Evolutionary conservation across 2,113 vertebrate species (phyloP), one percentile per base, ranked within the genome.

Genomic region (Opisthocomus hoazin): DNA sequence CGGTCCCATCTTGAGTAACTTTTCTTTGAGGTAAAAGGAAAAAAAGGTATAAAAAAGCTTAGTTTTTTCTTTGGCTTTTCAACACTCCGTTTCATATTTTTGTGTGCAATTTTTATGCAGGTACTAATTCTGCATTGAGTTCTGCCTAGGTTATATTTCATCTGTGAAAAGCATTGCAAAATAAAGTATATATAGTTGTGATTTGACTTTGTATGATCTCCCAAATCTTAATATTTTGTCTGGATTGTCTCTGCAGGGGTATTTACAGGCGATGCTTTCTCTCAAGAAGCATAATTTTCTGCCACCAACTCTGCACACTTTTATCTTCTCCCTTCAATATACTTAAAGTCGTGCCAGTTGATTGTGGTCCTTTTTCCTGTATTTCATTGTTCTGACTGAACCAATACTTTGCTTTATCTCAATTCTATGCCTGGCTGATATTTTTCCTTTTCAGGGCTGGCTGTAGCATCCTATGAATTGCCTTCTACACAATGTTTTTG

Each of bases 381-480:
- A 17, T 94, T 57, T 36, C 70, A 65, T 91, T 94, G 81, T 96
- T 91, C 74, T 85, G 23, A 36, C 84, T 76, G 77, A 91, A 87
- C 91, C 91, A 96, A 87, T 76, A 41, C 66, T 69, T 91, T 65
- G 45, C 61, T 94, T 91, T 89, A 68, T 93, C 92, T 88, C 56
- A 26, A 2, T 90, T 87, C 45, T 68, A 30, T 51, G 86, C 81
- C 86, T 61, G 58, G 65, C 66, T 85, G 86, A 75, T 81, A 57
- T 22, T 96, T 91, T 88, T 87, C 63, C 34, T 89, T 89, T 82
- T 68, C 77, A 73, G 74, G 46, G 70, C 80, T 94, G 92, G 69
- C 61, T 32, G n/a, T 50, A 84, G 73, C 75, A 87, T 89, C 78
- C 61, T 76, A 4, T 92, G 78, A 84, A 50, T 87, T 61, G 61